Percentiles rank a stretch among this genome's conserved stretches.
Conservation (phyloP, 2,888 invertebrate species). For the Amaurobius ferox region DNA sequence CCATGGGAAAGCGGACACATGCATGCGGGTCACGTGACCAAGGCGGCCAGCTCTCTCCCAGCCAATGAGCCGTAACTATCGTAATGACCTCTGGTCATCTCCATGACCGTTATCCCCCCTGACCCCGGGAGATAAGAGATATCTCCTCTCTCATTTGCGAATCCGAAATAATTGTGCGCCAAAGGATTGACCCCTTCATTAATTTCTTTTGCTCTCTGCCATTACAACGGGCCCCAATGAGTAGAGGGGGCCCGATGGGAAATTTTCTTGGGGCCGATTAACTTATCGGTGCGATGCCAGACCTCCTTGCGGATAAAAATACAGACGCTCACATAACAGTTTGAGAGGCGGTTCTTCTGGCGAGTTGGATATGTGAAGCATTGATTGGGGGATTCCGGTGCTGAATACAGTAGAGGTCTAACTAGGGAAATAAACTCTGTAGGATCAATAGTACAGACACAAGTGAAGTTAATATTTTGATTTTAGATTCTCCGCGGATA, state of each 20-base stretch:
- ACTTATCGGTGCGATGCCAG: constrained; percentile 15
- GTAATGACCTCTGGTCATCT: constrained; percentile 72
- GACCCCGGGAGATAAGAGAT: constrained; percentile 68
- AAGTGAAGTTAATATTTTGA: neutral
- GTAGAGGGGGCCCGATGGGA: constrained; percentile 31
- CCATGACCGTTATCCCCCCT: constrained; percentile 55
- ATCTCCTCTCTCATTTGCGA: constrained; percentile 65
- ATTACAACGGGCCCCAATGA: constrained; percentile 37
- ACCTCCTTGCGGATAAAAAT: constrained; percentile 15
- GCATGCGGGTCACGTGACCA: constrained; percentile 69
- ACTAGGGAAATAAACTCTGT: no score
- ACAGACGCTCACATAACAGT: constrained; percentile 2
- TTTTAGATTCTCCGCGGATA: neutral
- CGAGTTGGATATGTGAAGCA: neutral
- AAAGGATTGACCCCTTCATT: constrained; percentile 65
- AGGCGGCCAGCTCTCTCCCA: constrained; percentile 47
- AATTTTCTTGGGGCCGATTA: constrained; percentile 20
- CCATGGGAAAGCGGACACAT: constrained; percentile 70
- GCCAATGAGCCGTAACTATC: constrained; percentile 68
- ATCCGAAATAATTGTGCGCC: constrained; percentile 71
- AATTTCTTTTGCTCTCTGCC: constrained; percentile 56
- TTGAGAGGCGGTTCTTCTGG: neutral
- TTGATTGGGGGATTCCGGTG: neutral
- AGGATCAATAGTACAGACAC: no score
- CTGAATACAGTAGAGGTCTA: no score